Evolutionary conservation across 2,797 vertebrate genomes (phyloP).

Genomic region (Coreius guichenoti): DNA sequence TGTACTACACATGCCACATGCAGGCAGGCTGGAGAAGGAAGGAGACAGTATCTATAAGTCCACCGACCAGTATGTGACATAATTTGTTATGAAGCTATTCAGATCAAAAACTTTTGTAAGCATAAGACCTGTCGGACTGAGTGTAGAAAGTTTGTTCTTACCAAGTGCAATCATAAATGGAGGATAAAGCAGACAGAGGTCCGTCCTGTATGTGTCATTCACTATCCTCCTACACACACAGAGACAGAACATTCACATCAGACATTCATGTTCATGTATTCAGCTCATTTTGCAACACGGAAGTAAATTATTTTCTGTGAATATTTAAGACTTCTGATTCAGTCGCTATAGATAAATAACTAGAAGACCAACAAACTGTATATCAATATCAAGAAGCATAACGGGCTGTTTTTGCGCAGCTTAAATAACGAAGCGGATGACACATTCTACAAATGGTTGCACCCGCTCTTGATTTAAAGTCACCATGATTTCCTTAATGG

Average conservation of each 20-base stretch:
- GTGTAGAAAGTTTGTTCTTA: conserved; percentile 71
- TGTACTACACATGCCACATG: conserved; percentile 98
- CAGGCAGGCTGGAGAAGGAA: conserved; percentile 85
- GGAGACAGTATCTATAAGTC: conserved; percentile 1
- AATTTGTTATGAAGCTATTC: not conserved
- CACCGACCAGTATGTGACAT: not conserved
- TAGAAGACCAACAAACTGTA: not conserved
- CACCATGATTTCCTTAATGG: not conserved
- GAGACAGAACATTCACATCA: not conserved
- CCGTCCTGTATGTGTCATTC: conserved; percentile 98
- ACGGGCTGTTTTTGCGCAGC: no score
- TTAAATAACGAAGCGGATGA: not conserved
- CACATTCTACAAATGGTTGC: not conserved
- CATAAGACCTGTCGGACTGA: not conserved
- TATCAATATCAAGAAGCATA: no score
- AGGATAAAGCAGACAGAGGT: conserved; percentile 97
- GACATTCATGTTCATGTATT: not conserved
- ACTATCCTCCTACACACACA: conserved; percentile 91
- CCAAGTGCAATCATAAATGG: conserved; percentile 99
- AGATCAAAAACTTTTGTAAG: no score
- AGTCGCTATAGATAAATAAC: not conserved
- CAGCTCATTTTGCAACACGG: not conserved
- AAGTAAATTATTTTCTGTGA: not conserved
- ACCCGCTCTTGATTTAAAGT: not conserved
- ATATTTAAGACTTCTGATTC: not conserved